Conservation (phyloP, 2,113 vertebrate species). For the Periophthalmodon schlosseri region DNA sequence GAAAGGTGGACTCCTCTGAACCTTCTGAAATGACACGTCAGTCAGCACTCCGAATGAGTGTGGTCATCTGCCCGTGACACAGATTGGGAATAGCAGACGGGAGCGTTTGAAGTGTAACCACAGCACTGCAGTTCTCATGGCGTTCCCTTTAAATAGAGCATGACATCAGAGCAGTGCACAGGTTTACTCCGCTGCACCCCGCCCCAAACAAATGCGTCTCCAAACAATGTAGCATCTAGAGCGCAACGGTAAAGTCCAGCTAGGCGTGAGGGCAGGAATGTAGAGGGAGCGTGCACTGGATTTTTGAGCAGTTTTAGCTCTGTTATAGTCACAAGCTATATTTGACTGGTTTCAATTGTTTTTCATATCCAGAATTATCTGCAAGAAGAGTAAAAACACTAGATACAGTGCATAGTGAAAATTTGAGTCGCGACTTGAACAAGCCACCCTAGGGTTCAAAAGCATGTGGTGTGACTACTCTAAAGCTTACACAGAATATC, state of each 20-base stretch:
- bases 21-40: constrained; percentile 61
- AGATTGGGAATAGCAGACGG: constrained; percentile 52
- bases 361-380: too few species aligned
- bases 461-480: too few species aligned
- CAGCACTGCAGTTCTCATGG: constrained; percentile 60
- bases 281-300: constrained; percentile 48
- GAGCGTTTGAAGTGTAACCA: constrained; percentile 64
- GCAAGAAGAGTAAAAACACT: too few species aligned
- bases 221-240: constrained; percentile 80
- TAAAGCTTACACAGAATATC: too few species aligned
- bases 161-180: constrained; percentile 71
- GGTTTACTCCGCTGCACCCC: constrained; percentile 56
- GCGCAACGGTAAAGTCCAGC: constrained; percentile 37
- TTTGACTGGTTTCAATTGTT: too few species aligned
- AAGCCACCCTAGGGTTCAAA: too few species aligned
- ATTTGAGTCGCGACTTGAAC: too few species aligned
- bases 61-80: constrained; percentile 69
- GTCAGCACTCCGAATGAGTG: constrained; percentile 65
- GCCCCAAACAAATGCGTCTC: constrained; percentile 69
- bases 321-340: too few species aligned
- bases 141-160: constrained; percentile 75
- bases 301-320: too few species aligned
- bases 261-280: constrained; percentile 67
- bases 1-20: constrained; percentile 38
- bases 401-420: too few species aligned